Evolutionary conservation across 2,797 vertebrate genomes (phyloP).

Genomic region (Enteromius unitaeniatus): DNA sequence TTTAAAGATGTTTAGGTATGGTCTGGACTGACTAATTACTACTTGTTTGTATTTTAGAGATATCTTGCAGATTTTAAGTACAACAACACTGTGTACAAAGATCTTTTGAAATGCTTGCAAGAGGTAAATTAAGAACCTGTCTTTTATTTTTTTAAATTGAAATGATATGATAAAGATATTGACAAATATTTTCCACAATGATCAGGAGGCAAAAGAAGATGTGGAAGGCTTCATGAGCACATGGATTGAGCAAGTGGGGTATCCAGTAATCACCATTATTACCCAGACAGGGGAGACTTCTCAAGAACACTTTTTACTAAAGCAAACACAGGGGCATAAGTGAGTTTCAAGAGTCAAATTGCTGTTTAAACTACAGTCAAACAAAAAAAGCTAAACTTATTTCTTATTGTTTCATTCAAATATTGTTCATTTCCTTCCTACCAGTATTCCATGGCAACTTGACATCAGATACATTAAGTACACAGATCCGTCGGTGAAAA

Average conservation of each 20-base stretch:
- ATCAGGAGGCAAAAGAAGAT: not conserved
- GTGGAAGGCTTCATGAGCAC: conserved; percentile 68
- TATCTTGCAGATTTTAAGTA: conserved; percentile 68
- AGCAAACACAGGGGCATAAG: conserved; percentile 61
- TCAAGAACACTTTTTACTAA: conserved; percentile 78
- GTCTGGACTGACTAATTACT: not conserved
- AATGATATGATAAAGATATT: not conserved
- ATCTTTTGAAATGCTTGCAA: conserved; percentile 72
- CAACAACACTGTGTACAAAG: conserved; percentile 58
- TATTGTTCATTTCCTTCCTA: not conserved
- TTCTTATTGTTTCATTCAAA: not conserved
- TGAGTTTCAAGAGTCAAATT: conserved; percentile 53
- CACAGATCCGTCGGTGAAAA: accelerated
- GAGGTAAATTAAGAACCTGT: conserved; percentile 62
- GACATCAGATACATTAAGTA: conserved; percentile 73
- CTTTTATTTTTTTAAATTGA: not conserved
- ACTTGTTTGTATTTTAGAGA: conserved; percentile 56
- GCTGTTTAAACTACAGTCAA: not conserved
- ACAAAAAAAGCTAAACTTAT: not conserved
- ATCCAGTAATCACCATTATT: conserved; percentile 79
- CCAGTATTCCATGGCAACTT: conserved; percentile 83
- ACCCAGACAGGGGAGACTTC: conserved; percentile 68
- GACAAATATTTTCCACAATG: conserved; percentile 6
- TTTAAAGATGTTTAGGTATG: not conserved
- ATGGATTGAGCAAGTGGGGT: conserved; percentile 78